phyloP scores from a whole-genome alignment of 1,140 invertebrate genomes.

The Paraescarpia echinospica region DNA sequence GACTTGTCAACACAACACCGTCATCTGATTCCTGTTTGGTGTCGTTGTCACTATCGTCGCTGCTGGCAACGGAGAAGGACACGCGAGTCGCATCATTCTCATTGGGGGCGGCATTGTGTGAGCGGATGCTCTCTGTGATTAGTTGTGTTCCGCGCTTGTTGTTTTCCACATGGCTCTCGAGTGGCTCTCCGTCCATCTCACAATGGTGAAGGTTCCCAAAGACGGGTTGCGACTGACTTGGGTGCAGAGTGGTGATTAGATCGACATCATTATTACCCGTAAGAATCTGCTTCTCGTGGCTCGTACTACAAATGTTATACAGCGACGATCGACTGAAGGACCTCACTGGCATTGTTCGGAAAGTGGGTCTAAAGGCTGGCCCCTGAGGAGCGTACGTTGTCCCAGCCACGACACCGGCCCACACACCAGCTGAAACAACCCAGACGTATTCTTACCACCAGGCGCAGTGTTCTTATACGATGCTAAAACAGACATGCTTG shows the following conservation, averaged over 20 bases:
- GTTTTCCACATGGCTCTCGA: background rate
- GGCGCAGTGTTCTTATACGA: background rate
- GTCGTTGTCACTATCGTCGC: background rate
- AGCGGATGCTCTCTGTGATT: background rate
- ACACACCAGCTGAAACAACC: slow-evolving; percentile 37
- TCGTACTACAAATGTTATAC: background rate
- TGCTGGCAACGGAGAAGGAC: background rate
- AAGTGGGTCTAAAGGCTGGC: background rate
- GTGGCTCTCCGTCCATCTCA: background rate
- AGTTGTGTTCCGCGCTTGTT: background rate
- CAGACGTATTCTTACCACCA: slow-evolving; percentile 27
- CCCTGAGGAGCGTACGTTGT: slow-evolving; percentile 33
- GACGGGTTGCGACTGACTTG: background rate
- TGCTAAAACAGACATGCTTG: background rate
- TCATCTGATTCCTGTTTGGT: background rate
- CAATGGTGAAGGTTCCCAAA: background rate
- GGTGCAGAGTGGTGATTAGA: background rate
- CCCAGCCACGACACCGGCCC: slow-evolving; percentile 46
- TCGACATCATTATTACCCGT: background rate
- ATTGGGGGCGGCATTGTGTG: background rate
- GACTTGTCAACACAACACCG: background rate
- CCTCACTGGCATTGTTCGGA: background rate
- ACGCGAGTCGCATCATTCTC: background rate
- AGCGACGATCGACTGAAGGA: background rate
- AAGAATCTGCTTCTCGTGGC: background rate